Evolutionary conservation across 2,113 vertebrate species (phyloP), one percentile per base, ranked within the genome.

Genomic region (Nycticryphes semicollaris): DNA sequence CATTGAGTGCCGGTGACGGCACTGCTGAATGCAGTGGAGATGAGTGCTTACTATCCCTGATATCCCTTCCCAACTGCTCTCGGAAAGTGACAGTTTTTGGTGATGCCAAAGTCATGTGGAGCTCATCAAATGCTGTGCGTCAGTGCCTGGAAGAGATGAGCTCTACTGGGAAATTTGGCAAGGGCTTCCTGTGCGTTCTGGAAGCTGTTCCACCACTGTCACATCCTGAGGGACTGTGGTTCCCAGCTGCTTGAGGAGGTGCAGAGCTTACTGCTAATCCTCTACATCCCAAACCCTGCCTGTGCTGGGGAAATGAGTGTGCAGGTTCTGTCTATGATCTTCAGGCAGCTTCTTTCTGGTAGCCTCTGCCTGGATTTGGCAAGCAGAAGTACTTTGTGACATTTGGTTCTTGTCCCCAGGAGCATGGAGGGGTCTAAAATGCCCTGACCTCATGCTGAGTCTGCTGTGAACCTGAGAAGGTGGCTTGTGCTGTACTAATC

Each of bases 191-290:
- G 0, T 43, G 30, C 25, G 72, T 87, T 11, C 80, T 92, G 68
- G 47, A 66, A 92, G 33, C 37, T 0, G 1, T 30, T 18, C 11
- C 5, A 3, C 7, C n/a, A 19, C 56, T 17, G 11, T 57, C 62
- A 48, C 6, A 3, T 20, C 31, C 37, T 0, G 5, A n/a, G 24
- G 47, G 56, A 15, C 43, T 45, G 41, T 6, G 14, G 23, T 22
- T 74, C 68, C 57, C 0, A 0, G 17, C 35, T 74, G n/a, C 51
- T 51, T 0, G 1, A 69, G n/a, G 25, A 67, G n/a, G 10, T 37
- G 47, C 43, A 47, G 60, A 39, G 23, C 27, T 75, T 27, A 7
- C 48, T 64, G 53, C 20, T 50, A 28, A 53, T 27, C 48, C 74
- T 30, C 60, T 75, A 8, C 18, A 22, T 14, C 72, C 20, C 51